Percentiles rank a stretch among this genome's conserved stretches.
Evolutionary conservation across 2,888 invertebrate genomes (phyloP).

Genomic region (Agrilus cyanescens): DNA sequence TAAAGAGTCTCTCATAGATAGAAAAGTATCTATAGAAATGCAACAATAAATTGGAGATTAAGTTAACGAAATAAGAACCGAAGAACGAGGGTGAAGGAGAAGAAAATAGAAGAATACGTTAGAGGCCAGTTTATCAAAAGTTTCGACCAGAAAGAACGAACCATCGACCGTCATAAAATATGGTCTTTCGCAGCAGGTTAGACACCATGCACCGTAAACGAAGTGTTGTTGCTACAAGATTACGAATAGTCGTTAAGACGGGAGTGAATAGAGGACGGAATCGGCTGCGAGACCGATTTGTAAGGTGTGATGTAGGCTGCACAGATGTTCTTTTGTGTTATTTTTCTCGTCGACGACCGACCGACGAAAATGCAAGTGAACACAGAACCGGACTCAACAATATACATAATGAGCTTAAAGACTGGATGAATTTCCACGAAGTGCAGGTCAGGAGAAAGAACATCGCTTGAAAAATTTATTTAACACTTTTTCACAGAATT

Average conservation of each 20-base stretch:
- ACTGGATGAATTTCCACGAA: no score
- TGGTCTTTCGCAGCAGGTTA: conserved; percentile 19
- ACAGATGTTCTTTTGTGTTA: conserved; percentile 16
- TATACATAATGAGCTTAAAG: no score
- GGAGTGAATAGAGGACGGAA: conserved; percentile 10
- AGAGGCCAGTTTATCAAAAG: conserved; percentile 10
- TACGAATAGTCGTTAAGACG: conserved; percentile 7
- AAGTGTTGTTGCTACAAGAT: conserved; percentile 16
- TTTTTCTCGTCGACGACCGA: conserved; percentile 10
- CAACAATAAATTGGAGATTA: no score
- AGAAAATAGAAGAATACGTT: background rate
- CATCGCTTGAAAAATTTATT: no score
- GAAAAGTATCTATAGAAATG: no score
- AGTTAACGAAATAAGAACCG: no score
- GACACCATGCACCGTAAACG: conserved; percentile 15
- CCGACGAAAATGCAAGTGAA: conserved; percentile 14
- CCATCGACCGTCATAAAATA: conserved; percentile 13
- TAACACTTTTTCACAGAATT: no score
- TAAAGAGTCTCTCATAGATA: no score
- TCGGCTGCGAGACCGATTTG: conserved; percentile 12
- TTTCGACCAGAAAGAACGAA: conserved; percentile 8
- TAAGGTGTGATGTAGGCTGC: conserved; percentile 20
- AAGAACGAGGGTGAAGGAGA: background rate
- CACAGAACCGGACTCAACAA: no score
- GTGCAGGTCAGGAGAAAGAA: no score